phyloP scores from a whole-genome alignment of 2,888 invertebrate genomes.

The Ptilodon capucinus region DNA sequence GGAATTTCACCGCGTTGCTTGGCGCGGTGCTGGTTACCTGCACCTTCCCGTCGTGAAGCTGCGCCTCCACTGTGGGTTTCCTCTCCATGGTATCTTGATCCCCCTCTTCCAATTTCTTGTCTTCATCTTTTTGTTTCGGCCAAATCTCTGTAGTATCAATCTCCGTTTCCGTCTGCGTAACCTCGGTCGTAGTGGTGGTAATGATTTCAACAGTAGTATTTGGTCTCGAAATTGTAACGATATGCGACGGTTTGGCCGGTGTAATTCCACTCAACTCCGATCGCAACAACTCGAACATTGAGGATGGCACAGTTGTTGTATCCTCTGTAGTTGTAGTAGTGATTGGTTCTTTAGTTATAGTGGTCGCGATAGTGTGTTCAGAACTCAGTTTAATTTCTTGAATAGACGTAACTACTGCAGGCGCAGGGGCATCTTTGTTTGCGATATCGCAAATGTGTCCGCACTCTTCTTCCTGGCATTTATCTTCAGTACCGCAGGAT shows the following conservation, averaged over 20 bases:
- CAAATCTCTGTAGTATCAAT: conserved; percentile 19
- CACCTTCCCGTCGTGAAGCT: conserved; percentile 16
- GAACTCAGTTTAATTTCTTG: conserved; percentile 1
- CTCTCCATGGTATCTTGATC: conserved; percentile 27
- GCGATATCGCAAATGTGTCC: conserved; percentile 48
- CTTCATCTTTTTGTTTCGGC: conserved; percentile 37
- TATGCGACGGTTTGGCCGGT: neutral
- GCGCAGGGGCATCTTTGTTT: conserved; percentile 50
- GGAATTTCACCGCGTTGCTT: conserved; percentile 23
- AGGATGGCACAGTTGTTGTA: neutral
- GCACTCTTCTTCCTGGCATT: conserved; percentile 54
- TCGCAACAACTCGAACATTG: neutral
- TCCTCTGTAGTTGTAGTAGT: conserved; percentile 4
- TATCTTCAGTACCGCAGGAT: conserved; percentile 55
- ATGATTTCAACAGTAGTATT: neutral
- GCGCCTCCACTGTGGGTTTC: conserved; percentile 42
- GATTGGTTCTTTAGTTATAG: conserved; percentile 2
- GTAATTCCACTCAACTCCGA: neutral
- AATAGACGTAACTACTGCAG: neutral
- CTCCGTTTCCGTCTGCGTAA: conserved; percentile 2
- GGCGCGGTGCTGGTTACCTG: conserved; percentile 23
- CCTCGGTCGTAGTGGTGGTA: conserved; percentile 6
- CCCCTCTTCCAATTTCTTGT: conserved; percentile 21
- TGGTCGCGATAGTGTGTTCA: neutral
- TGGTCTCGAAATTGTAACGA: neutral